Base-by-base conservation (phyloP, 2,113 vertebrate species). In the Carlito syrichta region DNA sequence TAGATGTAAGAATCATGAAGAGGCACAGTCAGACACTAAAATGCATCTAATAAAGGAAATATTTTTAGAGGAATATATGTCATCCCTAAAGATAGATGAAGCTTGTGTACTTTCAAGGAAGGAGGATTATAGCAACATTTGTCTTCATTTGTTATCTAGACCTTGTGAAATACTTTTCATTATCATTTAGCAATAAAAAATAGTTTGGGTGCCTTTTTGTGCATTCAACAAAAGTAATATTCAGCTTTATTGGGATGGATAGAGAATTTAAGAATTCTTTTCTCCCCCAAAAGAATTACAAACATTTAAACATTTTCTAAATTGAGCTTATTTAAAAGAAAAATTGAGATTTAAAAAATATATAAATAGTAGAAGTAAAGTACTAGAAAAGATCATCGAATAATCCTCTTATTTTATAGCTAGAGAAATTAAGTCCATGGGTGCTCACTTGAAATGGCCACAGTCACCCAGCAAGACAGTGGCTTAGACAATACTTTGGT, bases 121-220 rank as follows among this genome's bases (percentile, higher is more conserved):
- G 88, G 73, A 91, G 69, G 73, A 0, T 94, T 81, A 92, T 35
- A 50, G 77, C 56, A 90, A 94, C 74, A 95, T 95, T 96, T 38
- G 85, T 89, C 91, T 93, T 95, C 71, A 3, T 96, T 77, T 69
- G 50, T 96, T 32, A 23, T 97, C 96, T 93, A 92, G 96, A 97
- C 93, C 56, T 86, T 74, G 94, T 94, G 84, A 98, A 98, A 82
- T 95, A 94, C 86, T 97, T 95, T 97, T 79, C 89, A 78, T 97
- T 96, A 63, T 78, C 86, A 92, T 86, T 98, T 95, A 66, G 48
- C 87, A 68, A 96, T n/a, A 74, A 96, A 81, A 97, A 62, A 95
- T 35, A 50, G 81, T 97, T 97, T 97, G 74, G n/a, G 83, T 88
- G 40, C 32, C 22, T 83, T 68, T 89, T 48, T 62, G 93, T 10